These are phyloP conservation scores for Zosterops pallidus DNA, from an alignment of 2,113 vertebrate species.

Conservation along the genomic window DNA sequence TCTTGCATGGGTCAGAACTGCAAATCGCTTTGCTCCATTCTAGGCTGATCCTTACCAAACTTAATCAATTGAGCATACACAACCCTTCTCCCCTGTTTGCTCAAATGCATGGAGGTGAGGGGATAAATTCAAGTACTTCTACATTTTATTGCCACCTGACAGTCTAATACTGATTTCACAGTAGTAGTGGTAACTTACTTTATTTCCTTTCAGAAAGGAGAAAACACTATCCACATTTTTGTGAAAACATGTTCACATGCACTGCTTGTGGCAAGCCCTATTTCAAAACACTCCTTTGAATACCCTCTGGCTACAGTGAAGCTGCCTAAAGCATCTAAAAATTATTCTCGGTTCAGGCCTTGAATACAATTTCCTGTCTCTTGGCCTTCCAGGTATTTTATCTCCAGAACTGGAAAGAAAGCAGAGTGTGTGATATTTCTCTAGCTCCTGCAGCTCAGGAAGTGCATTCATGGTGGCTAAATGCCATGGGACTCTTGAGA, in stretches of 20 bases:
- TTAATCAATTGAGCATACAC: neutral
- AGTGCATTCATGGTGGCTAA: neutral
- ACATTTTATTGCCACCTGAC: neutral
- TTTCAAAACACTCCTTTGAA: neutral
- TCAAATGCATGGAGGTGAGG: neutral
- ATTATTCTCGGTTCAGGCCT: neutral
- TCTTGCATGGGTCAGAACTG: neutral
- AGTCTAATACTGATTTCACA: neutral
- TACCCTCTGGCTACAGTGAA: neutral
- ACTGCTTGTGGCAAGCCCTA: neutral
- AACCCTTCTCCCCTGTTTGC: neutral
- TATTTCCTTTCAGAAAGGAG: neutral
- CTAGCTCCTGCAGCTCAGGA: neutral
- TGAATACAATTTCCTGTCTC: neutral
- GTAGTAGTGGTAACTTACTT: neutral
- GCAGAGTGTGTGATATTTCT: fast-evolving
- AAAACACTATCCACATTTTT: neutral
- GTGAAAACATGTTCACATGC: neutral
- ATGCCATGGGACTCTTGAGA: neutral
- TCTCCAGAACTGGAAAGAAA: neutral
- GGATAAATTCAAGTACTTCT: neutral
- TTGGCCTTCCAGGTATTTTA: neutral
- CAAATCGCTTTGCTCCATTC: neutral
- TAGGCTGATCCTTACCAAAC: neutral
- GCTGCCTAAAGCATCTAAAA: neutral